Base-by-base conservation (phyloP, 2,797 vertebrate species). In the Heliangelus exortis region DNA sequence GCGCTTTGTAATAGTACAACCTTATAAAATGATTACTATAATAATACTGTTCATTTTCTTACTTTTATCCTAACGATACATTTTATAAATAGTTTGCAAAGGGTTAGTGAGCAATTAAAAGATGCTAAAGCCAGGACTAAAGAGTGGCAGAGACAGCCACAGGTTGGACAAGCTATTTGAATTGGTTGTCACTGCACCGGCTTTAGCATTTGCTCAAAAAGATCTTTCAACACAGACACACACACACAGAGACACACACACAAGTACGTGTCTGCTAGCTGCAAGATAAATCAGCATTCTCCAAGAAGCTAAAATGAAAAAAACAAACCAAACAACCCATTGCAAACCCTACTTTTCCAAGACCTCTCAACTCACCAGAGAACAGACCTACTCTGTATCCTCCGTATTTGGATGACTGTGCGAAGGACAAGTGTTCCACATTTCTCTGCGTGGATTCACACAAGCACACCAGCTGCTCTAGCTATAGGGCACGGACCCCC, bases 391-490 rank as follows among this genome's bases (percentile, higher is more conserved):
- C 79, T 96, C 96, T 89, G 81, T 78, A 94, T 93, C 92, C 94
- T 94, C 94, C 92, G 66, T 94, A 93, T 89, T 97, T 94, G 96
- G 96, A 97, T 96, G 95, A 94, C 87, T 96, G 94, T 92, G 93
- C 90, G 80, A 93, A 91, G 96, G 95, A 96, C 94, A 96, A 95
- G 96, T 53, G 74, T 96, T 96, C 94, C 93, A 87, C 97, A 93
- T 96, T 96, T 94, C 96, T 86, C 93, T 95, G 93, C 77, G 79
- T 82, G 94, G 95, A 97, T 96, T 96, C 96, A 95, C 25, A 94
- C 80, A 58, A 95, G 94, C 95, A 62, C 94, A 96, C 95, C 95
- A 97, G 95, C 95, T 96, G 96, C 94, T 96, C 95, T 94, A 96
- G 94, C 96, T 93, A 94, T 91, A 95, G 92, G 95, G 95, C 96